phyloP scores from a whole-genome alignment of 1,140 invertebrate species.

The Cyrtorhinus lividipennis region DNA sequence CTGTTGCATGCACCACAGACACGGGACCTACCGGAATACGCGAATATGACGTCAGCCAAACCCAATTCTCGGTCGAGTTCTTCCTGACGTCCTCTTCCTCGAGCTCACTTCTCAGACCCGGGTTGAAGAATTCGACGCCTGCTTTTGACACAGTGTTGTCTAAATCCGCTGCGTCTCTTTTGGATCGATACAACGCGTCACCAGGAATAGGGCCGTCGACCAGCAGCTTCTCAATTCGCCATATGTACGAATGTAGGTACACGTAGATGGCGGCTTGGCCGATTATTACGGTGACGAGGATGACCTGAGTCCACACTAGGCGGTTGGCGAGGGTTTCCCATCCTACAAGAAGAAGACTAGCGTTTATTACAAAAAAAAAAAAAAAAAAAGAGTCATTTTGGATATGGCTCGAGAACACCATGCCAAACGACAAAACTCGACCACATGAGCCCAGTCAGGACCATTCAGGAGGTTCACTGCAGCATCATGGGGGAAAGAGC shows the following conservation, averaged over 20 bases:
- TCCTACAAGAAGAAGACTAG: not conserved
- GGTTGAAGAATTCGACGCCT: conserved; percentile 50
- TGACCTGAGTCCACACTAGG: not conserved
- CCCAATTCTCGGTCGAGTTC: conserved; percentile 34
- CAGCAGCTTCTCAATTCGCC: not conserved
- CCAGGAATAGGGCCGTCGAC: not conserved
- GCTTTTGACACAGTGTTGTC: conserved; percentile 30
- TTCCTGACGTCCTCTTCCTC: conserved; percentile 35
- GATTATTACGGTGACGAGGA: not conserved
- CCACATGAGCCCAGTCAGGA: too few relatives aligned
- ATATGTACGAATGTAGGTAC: conserved; percentile 1
- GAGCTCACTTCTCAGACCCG: conserved; percentile 42
- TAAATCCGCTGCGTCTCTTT: conserved; percentile 11
- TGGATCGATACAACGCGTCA: not conserved
- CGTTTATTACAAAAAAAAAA: not conserved
- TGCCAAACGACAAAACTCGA: too few relatives aligned
- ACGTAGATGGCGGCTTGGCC: not conserved
- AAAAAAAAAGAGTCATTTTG: not conserved
- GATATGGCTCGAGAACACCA: not conserved
- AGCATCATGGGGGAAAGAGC: too few relatives aligned
- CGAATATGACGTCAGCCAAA: conserved; percentile 62
- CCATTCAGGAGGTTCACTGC: too few relatives aligned
- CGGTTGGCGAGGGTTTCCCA: not conserved
- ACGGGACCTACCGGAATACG: conserved; percentile 60
- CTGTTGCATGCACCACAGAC: too few relatives aligned